phyloP scores from a whole-genome alignment of 1,140 invertebrate species.

The Phortica variegata region DNA sequence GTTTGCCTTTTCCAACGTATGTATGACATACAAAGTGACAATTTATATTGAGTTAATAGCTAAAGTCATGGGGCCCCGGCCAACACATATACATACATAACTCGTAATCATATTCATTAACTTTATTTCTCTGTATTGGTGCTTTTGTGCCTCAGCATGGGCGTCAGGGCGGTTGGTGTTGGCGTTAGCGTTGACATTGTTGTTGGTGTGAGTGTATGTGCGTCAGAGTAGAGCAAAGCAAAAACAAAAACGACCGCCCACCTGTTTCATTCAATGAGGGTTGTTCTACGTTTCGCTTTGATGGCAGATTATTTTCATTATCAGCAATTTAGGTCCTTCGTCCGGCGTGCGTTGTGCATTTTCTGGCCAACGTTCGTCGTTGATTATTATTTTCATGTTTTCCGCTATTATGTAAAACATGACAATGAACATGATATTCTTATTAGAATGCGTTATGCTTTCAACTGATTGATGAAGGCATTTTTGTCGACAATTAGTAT shows the following conservation, averaged over 20 bases:
- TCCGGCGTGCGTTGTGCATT: constrained; percentile 17
- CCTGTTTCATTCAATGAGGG: constrained; percentile 29
- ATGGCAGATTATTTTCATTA: constrained; percentile 56
- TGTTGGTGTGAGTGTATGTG: constrained; percentile 1
- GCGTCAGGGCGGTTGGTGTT: neutral
- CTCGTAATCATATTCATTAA: constrained; percentile 26
- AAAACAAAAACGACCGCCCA: no score
- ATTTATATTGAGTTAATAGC: constrained; percentile 52
- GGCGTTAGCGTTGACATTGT: neutral
- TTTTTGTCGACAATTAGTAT: constrained; percentile 39
- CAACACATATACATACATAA: constrained; percentile 10
- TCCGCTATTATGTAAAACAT: constrained; percentile 26
- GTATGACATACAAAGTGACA: constrained; percentile 18
- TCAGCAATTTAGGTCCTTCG: constrained; percentile 10
- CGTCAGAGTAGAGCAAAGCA: no score
- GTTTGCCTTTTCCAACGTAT: no score
- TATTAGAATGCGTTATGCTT: neutral
- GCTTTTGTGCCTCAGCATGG: neutral
- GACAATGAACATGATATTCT: constrained; percentile 11
- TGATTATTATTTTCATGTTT: constrained; percentile 45
- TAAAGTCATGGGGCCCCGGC: constrained; percentile 32
- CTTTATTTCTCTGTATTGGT: no score
- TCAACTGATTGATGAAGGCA: constrained; percentile 29
- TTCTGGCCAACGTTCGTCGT: constrained; percentile 22
- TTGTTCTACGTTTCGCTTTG: constrained; percentile 30